Percentiles rank a stretch among this genome's conserved stretches.
phyloP scores from a whole-genome alignment of 2,113 vertebrate genomes.

The Calyptommatus sinebrachiatus region DNA sequence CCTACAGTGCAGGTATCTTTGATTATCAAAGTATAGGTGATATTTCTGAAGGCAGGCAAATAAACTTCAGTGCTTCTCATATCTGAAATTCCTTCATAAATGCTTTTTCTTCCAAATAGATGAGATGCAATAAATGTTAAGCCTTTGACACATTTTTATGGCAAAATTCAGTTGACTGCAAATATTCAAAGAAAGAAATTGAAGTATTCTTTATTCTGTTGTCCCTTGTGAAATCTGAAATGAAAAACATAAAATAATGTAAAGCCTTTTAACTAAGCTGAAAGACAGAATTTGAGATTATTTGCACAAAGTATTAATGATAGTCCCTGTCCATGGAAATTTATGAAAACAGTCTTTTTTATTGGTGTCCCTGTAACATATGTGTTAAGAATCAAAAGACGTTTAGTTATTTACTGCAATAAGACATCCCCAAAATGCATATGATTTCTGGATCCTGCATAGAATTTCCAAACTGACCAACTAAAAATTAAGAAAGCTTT shows the following conservation, averaged over 20 bases:
- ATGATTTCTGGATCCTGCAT: neutral
- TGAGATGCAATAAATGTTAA: neutral
- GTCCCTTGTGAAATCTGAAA: constrained; percentile 43
- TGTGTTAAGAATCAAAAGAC: neutral
- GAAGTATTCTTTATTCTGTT: neutral
- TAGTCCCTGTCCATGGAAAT: neutral
- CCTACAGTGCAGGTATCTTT: constrained; percentile 80
- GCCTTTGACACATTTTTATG: neutral
- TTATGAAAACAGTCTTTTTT: neutral
- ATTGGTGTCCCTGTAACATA: neutral
- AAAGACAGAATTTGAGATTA: neutral
- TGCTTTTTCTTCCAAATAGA: neutral
- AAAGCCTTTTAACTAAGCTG: fast-evolving
- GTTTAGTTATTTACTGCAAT: neutral
- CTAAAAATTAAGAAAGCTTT: neutral
- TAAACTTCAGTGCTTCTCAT: neutral
- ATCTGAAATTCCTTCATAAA: neutral
- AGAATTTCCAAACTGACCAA: neutral
- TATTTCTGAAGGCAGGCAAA: neutral
- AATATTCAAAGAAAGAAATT: neutral
- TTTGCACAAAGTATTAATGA: neutral
- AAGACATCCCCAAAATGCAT: neutral
- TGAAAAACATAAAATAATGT: constrained; percentile 35
- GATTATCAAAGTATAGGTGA: constrained; percentile 3
- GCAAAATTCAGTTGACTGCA: neutral